Evolutionary conservation across 2,113 vertebrate genomes (phyloP), one percentile per base, ranked within the genome.

Genomic region (Illadopsis cleaveri): DNA sequence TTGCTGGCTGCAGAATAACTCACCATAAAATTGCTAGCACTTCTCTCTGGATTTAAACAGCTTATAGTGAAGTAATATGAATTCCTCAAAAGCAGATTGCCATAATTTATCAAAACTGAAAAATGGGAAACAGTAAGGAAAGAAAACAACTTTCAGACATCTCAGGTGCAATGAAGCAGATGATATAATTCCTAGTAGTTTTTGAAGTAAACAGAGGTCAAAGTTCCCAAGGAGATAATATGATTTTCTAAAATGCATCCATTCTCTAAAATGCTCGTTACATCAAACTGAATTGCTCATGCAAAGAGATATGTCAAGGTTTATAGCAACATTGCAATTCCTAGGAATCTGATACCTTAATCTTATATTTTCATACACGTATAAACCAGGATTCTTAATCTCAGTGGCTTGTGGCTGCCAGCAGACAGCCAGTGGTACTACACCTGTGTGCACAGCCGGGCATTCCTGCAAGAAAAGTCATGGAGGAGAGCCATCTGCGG

Each of bases 361-460:
- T 89, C 30, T 45, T 22, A 25, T 35, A n/a, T 51, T 72, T 86
- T 47, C 11, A 12, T 38, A 7, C 28, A 38, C 50, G n/a, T 25
- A 42, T 28, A 47, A 71, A 71, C 5, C 8, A 60, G 3, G 5
- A 54, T 15, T 44, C 2, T 2, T 21, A 30, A 20, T 19, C 20
- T 76, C 42, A 45, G 25, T 33, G 2, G 1, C 4, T 38, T 42
- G 15, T 44, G 28, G 4, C 9, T 47, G 27, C 12, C n/a, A 61
- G 21, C 19, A 38, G 45, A 19, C 1, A 78, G 16, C 4, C 40
- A 38, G 15, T 2, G 1, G 2, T 54, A 25, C 2, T 3, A 18
- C 4, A 6, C 6, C 6, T 60, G 6, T 10, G 30, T 31, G 40
- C 27, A 31, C 18, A 64, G 16, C 40, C 56, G 16, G 8, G 12